phyloP scores from a whole-genome alignment of 2,797 vertebrate species.

The Schizothorax lantsangensis region DNA sequence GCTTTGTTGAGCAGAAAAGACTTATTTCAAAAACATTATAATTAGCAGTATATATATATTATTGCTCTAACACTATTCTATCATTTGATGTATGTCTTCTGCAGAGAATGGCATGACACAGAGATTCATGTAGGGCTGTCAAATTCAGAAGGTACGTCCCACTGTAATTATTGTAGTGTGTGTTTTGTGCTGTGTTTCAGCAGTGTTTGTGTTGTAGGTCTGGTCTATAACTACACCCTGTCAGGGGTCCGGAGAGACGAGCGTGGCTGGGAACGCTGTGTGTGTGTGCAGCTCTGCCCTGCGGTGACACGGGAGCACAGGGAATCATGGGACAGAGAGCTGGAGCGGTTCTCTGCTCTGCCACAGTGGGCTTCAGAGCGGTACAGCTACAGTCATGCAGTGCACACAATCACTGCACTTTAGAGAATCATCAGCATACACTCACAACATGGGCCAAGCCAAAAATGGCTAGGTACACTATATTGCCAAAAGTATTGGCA shows the following conservation, averaged over 20 bases:
- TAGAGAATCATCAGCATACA: too few relatives aligned
- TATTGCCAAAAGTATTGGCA: too few relatives aligned
- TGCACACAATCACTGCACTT: too few relatives aligned
- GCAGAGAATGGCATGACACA: constrained; percentile 78
- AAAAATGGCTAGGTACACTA: background rate
- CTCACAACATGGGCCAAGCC: too few relatives aligned
- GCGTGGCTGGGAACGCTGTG: constrained; percentile 82
- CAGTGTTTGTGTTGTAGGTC: constrained; percentile 68
- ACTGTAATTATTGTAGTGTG: fast-evolving
- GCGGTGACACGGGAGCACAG: constrained; percentile 70
- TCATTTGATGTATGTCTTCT: constrained; percentile 35
- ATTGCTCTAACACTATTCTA: background rate
- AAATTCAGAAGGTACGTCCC: constrained; percentile 70
- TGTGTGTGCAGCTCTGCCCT: constrained; percentile 77
- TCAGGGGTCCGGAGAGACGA: constrained; percentile 74
- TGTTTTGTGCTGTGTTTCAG: background rate
- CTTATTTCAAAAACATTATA: background rate
- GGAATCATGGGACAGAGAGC: constrained; percentile 80
- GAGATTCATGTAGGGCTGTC: constrained; percentile 86
- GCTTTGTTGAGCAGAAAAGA: background rate
- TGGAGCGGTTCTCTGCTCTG: constrained; percentile 77
- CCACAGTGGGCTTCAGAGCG: constrained; percentile 81
- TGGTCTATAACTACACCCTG: constrained; percentile 81
- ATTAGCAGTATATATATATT: too few relatives aligned
- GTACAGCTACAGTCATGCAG: constrained; percentile 63